Percentiles rank a stretch among this genome's conserved stretches.
Conservation (phyloP, 2,797 vertebrate genomes). For the Ctenopoma multispine region DNA sequence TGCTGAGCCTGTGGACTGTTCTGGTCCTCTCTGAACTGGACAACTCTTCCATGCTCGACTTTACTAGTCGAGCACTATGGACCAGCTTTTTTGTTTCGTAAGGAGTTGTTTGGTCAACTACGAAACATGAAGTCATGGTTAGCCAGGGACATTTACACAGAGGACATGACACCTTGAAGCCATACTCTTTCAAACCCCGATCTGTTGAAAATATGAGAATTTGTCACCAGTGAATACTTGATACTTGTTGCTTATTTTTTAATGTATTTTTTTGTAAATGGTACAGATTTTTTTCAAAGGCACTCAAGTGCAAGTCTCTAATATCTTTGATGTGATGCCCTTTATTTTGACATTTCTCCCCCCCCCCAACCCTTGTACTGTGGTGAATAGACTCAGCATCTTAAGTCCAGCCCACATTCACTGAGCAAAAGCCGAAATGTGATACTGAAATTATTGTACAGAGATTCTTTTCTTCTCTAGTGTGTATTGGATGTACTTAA, state of each 20-base stretch:
- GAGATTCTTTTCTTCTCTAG: conserved; percentile 49
- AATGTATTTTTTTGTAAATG: conserved; percentile 71
- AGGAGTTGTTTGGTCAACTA: conserved; percentile 42
- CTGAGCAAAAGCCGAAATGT: conserved; percentile 53
- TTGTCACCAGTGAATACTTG: conserved; percentile 40
- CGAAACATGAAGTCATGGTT: conserved; percentile 26
- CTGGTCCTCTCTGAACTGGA: conserved; percentile 33
- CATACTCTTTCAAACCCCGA: conserved; percentile 44
- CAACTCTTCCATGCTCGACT: conserved; percentile 42
- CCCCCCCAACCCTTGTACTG: conserved; percentile 6
- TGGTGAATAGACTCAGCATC: conserved; percentile 21
- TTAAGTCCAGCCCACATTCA: conserved; percentile 27
- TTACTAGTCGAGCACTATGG: conserved; percentile 31
- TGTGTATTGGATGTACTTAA: conserved; percentile 50
- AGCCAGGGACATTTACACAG: conserved; percentile 24
- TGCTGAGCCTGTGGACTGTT: conserved; percentile 46
- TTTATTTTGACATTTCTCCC: conserved; percentile 40
- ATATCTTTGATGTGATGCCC: conserved; percentile 45
- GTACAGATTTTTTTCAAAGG: conserved; percentile 47
- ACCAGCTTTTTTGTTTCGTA: conserved; percentile 43
- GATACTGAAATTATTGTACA: conserved; percentile 70
- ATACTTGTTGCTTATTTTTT: conserved; percentile 51
- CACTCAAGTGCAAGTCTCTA: conserved; percentile 37
- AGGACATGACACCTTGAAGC: conserved; percentile 44
- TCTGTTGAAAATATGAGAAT: conserved; percentile 39